These are phyloP conservation scores for Anastatus disparis DNA, from an alignment of 1,140 invertebrate species.

Conservation along the genomic window DNA sequence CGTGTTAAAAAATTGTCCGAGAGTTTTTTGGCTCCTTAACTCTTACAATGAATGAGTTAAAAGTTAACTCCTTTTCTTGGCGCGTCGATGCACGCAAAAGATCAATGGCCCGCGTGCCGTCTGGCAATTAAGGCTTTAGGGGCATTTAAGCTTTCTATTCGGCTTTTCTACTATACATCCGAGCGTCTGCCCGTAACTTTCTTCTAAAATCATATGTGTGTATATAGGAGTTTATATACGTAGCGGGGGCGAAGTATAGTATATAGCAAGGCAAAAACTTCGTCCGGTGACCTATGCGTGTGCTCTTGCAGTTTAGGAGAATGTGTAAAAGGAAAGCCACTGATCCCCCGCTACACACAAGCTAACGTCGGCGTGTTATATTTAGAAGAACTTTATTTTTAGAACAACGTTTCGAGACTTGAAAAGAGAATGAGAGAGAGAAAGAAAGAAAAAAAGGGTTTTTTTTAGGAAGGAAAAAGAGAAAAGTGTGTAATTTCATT, in stretches of 20 bases:
- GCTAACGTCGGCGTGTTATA: background rate
- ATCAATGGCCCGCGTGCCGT: slow-evolving; percentile 33
- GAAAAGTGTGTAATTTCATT: no score
- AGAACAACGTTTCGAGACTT: no score
- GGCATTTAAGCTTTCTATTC: background rate
- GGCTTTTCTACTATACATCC: no score
- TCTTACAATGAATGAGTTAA: background rate
- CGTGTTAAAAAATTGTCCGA: background rate
- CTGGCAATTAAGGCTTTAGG: slow-evolving; percentile 24
- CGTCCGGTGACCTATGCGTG: slow-evolving; percentile 27
- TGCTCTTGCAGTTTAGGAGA: background rate
- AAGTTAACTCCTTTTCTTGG: no score
- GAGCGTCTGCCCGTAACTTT: no score
- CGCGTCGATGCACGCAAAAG: background rate
- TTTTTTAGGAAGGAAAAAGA: no score
- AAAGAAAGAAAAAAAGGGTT: no score
- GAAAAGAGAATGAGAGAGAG: no score
- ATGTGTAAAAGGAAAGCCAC: slow-evolving; percentile 20
- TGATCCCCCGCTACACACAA: no score
- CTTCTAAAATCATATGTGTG: no score
- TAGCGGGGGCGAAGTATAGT: background rate
- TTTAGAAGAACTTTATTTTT: slow-evolving; percentile 32
- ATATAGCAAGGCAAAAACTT: no score
- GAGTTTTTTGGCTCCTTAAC: background rate
- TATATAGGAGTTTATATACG: background rate